These are phyloP conservation scores for Halictus rubicundus DNA, from an alignment of 1,140 invertebrate genomes.

Conservation along the genomic window DNA sequence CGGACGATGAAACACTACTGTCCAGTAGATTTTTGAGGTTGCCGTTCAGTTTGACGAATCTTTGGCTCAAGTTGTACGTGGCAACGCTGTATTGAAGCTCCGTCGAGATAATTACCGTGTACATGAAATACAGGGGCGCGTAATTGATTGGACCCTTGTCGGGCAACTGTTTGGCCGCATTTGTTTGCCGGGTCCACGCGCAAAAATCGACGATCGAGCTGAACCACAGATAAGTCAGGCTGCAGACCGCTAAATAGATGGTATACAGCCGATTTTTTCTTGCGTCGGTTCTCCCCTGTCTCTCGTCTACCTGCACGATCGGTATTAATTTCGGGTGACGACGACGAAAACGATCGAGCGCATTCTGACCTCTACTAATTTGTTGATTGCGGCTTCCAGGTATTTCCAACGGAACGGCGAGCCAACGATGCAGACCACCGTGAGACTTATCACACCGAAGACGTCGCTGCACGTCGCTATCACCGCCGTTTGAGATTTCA, in stretches of 20 bases:
- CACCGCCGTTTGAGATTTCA: constrained; percentile 74
- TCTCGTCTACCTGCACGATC: constrained; percentile 70
- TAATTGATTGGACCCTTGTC: constrained; percentile 77
- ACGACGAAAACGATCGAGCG: too few species aligned
- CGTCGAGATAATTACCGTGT: constrained; percentile 71
- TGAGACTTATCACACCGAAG: constrained; percentile 67
- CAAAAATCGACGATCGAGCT: constrained; percentile 69
- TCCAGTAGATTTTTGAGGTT: constrained; percentile 69
- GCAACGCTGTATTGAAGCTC: constrained; percentile 75
- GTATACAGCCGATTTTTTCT: constrained; percentile 66
- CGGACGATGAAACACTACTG: constrained; percentile 42
- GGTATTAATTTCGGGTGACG: too few species aligned
- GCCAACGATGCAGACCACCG: constrained; percentile 62
- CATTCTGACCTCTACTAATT: constrained; percentile 70
- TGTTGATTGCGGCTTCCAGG: constrained; percentile 67
- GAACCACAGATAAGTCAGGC: constrained; percentile 58
- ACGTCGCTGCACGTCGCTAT: constrained; percentile 75
- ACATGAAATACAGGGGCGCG: constrained; percentile 74
- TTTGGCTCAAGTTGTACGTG: constrained; percentile 70
- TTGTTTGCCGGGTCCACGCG: constrained; percentile 65
- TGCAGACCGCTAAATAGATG: constrained; percentile 51
- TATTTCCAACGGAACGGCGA: constrained; percentile 71
- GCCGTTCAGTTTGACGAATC: constrained; percentile 73
- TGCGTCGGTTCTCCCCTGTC: constrained; percentile 55
- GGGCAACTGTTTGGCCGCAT: constrained; percentile 57